phyloP scores from a whole-genome alignment of 2,888 invertebrate genomes.

The Augiades crinisus region DNA sequence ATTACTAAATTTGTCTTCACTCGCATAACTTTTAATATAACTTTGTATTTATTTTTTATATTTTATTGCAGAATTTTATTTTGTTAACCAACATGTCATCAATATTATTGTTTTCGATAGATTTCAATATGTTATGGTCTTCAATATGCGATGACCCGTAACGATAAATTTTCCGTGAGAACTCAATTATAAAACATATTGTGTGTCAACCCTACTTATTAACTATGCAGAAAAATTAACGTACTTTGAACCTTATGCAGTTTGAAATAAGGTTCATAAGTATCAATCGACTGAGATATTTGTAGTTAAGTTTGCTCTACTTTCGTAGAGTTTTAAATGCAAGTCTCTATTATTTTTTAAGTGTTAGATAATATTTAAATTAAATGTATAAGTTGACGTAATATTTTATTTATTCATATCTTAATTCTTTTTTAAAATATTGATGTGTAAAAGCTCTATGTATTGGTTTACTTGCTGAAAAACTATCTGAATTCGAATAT shows the following conservation, averaged over 20 bases:
- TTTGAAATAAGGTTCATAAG: constrained; percentile 16
- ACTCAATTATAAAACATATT: constrained; percentile 58
- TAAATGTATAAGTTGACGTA: too few relatives aligned
- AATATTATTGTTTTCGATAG: background rate
- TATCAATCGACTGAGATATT: background rate
- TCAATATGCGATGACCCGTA: constrained; percentile 16
- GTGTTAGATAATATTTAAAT: too few relatives aligned
- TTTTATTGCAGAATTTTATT: too few relatives aligned
- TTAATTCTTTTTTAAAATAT: too few relatives aligned
- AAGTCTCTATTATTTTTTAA: too few relatives aligned
- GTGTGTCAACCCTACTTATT: constrained; percentile 41
- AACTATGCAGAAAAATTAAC: background rate
- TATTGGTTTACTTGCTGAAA: too few relatives aligned
- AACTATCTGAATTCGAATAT: too few relatives aligned
- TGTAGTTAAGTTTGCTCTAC: constrained; percentile 12
- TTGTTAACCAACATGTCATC: background rate
- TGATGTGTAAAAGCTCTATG: too few relatives aligned
- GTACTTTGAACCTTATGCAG: constrained; percentile 17
- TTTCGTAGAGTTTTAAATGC: constrained; percentile 3
- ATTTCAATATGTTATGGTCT: constrained; percentile 1
- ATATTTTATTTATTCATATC: too few relatives aligned
- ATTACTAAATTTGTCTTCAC: too few relatives aligned
- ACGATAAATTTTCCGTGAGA: constrained; percentile 44
- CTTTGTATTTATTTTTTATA: too few relatives aligned
- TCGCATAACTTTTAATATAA: too few relatives aligned